A percentile compares a stretch with the other conserved stretches of the same genome.
These are phyloP conservation scores for Coenobita brevimanus DNA, from an alignment of 1,140 invertebrate species.

Conservation along the genomic window DNA sequence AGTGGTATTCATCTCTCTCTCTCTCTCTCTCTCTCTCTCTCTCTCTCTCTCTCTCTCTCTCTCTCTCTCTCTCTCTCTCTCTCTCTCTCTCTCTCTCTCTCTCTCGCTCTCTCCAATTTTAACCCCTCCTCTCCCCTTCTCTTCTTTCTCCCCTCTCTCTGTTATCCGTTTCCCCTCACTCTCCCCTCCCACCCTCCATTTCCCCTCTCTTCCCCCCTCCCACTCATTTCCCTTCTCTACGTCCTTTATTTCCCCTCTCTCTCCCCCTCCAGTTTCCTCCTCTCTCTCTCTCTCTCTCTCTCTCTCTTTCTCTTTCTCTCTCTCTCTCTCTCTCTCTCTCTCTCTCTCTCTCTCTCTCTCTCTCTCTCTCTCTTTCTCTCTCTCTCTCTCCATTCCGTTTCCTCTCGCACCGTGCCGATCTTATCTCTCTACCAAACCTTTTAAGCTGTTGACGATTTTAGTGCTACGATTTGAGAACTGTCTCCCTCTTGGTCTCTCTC, in stretches of 20 bases:
- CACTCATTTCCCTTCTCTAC: not conserved
- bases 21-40: slow-evolving; percentile 16
- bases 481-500: too few relatives aligned
- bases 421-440: not conserved
- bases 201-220: not conserved
- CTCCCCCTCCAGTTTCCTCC: not conserved
- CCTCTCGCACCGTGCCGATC: not conserved
- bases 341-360: slow-evolving; percentile 9
- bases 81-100: not conserved
- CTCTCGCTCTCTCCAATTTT: not conserved
- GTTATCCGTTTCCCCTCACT: not conserved
- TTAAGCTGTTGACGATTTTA: too few relatives aligned
- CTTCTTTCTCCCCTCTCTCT: not conserved
- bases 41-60: slow-evolving; percentile 25
- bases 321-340: not conserved
- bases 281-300: not conserved
- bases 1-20: not conserved
- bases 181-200: not conserved
- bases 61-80: slow-evolving; percentile 1
- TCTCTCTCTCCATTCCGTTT: not conserved
- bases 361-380: slow-evolving; percentile 7
- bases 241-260: slow-evolving; percentile 10
- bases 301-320: not conserved
- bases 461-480: too few relatives aligned
- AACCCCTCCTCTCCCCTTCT: not conserved